Percentiles rank a stretch among this genome's conserved stretches.
phyloP scores from a whole-genome alignment of 2,888 invertebrate genomes.

The Isoperla grammatica region DNA sequence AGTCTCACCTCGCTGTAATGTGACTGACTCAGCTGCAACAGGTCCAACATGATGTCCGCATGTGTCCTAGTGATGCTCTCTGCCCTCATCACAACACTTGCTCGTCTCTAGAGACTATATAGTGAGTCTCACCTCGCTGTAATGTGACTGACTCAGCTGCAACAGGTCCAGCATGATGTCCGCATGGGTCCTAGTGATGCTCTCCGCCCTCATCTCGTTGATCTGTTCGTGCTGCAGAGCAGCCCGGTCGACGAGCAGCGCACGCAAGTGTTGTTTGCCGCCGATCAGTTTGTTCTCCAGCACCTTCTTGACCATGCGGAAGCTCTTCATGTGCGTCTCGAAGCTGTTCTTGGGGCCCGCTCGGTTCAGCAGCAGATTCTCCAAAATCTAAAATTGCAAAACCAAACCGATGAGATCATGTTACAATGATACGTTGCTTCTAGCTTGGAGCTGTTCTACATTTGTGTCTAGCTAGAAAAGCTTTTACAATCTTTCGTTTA shows the following conservation, averaged over 20 bases:
- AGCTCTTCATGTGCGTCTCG: slow-evolving; percentile 61
- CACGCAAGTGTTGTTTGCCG: slow-evolving; percentile 54
- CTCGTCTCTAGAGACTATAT: too few relatives aligned
- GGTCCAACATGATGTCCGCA: too few relatives aligned
- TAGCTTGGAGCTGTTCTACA: too few relatives aligned
- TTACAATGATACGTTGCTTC: too few relatives aligned
- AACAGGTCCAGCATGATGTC: slow-evolving; percentile 57
- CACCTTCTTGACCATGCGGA: slow-evolving; percentile 55
- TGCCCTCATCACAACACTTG: too few relatives aligned
- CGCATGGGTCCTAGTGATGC: slow-evolving; percentile 56
- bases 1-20: too few relatives aligned
- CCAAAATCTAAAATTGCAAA: slow-evolving; percentile 59
- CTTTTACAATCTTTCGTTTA: too few relatives aligned
- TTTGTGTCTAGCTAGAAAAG: too few relatives aligned
- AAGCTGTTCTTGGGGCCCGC: slow-evolving; percentile 50
- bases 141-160: slow-evolving; percentile 58
- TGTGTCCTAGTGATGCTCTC: too few relatives aligned
- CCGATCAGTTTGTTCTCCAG: slow-evolving; percentile 59
- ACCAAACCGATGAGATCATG: too few relatives aligned
- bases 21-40: too few relatives aligned
- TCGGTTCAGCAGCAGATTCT: slow-evolving; percentile 52
- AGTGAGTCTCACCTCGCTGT: slow-evolving; percentile 58
- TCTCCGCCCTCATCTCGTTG: slow-evolving; percentile 42
- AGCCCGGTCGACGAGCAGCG: slow-evolving; percentile 59
- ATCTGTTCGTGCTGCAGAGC: slow-evolving; percentile 58